These are phyloP conservation scores for Aphodius granarius DNA, from an alignment of 2,888 invertebrate species.

Conservation along the genomic window DNA sequence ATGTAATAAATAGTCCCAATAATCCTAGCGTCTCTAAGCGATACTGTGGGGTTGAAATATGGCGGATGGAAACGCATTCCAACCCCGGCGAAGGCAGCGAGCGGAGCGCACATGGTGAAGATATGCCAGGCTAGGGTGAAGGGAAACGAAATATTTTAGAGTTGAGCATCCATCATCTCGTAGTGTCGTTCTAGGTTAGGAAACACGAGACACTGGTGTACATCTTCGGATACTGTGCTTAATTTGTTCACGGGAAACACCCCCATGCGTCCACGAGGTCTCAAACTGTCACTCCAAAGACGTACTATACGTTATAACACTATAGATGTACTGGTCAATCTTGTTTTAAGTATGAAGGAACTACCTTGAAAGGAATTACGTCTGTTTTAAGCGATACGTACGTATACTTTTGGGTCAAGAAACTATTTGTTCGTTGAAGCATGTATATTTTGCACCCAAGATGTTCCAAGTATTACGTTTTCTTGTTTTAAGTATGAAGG, in stretches of 20 bases:
- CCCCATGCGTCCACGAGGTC: neutral
- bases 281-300: no score
- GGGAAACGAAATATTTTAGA: constrained; percentile 3
- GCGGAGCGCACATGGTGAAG: constrained; percentile 15
- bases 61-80: constrained; percentile 23
- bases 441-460: no score
- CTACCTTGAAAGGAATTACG: no score
- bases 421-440: no score
- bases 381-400: no score
- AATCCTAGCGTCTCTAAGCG: constrained; percentile 25
- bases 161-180: neutral
- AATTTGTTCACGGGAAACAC: neutral
- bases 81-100: neutral
- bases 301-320: no score
- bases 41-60: constrained; percentile 22
- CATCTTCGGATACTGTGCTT: neutral
- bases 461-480: no score
- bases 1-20: constrained; percentile 34
- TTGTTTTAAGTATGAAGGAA: no score
- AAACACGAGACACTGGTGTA: neutral
- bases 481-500: no score
- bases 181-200: neutral
- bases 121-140: neutral
- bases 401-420: no score
- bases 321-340: no score